Percentiles rank a stretch among this genome's conserved stretches.
phyloP scores from a whole-genome alignment of 2,797 vertebrate genomes.

The Darevskia nairensis region DNA sequence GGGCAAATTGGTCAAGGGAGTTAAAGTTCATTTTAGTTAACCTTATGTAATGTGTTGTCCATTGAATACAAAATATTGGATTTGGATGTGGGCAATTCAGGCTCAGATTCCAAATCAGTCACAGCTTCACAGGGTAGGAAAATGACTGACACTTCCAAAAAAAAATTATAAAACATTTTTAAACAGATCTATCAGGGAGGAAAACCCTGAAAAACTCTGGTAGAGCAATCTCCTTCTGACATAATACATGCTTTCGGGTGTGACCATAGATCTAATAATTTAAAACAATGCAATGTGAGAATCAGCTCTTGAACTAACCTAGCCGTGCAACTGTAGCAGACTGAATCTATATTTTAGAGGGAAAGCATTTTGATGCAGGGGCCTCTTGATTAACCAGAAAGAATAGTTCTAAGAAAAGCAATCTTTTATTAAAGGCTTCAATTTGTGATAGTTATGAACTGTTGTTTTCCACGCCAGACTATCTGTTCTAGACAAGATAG shows the following conservation, averaged over 20 bases:
- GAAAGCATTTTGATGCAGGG: not conserved
- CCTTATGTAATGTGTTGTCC: not conserved
- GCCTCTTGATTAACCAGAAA: not conserved
- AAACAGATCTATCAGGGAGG: not conserved
- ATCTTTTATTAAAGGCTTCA: not conserved
- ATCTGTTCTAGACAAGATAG: not conserved
- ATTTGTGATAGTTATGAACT: conserved; percentile 13
- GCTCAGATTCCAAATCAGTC: not conserved
- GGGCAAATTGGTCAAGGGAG: not conserved
- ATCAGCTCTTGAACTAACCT: not conserved
- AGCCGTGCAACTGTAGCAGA: not conserved
- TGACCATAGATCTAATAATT: too few species aligned
- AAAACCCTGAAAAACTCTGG: not conserved
- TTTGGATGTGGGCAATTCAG: not conserved
- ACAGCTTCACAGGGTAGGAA: not conserved
- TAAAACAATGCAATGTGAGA: conserved; percentile 4
- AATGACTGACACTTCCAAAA: not conserved
- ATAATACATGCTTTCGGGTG: not conserved
- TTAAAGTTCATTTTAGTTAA: not conserved
- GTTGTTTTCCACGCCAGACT: not conserved
- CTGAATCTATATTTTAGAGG: not conserved
- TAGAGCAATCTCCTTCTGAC: not conserved
- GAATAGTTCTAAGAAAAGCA: not conserved
- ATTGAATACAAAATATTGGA: not conserved
- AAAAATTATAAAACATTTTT: not conserved